Base-by-base conservation (phyloP, 2,113 vertebrate species). In the Galeopterus variegatus region DNA sequence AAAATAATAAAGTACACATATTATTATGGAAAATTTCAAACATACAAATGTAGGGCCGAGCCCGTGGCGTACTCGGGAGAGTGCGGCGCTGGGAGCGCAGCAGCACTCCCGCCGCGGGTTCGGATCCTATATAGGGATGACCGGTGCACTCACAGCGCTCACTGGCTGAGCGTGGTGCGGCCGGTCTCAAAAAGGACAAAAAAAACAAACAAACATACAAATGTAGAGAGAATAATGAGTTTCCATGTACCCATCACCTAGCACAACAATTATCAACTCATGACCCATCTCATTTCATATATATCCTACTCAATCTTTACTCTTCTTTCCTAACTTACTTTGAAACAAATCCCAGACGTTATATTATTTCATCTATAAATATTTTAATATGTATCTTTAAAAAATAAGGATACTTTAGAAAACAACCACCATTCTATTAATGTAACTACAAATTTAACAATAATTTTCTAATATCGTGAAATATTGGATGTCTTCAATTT, bases 271-370 rank as follows among this genome's bases (percentile, higher is more conserved):
- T 82, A 69, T 54, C 52, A 82, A 13, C 12, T 88, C 28, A 75
- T 50, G 54, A 28, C n/a, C n/a, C 31, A 33, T 83, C 52, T 77
- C 26, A 54, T 88, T 88, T 83, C 26, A 70, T 77, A 83, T 77
- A 15, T 92, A 19, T 60, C 24, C 72, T 88, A 48, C 19, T 83
- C 19, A 88, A 6, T 33, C 9, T 60, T 93, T 13, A n/a, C 14
- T 81, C 15, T 88, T 92, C 33, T 81, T 11, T 88, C 87, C 33
- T 54, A 58, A 77, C 41, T 94, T 94, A 62, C 48, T 62, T 79
- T 95, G 8, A 79, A 45, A 52, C 24, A 86, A 95, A 72, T 1
- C 13, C 9, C 19, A 70, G 33, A 60, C 10, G 24, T 45, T 13
- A 11, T 79, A 77, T 48, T 3, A 36, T 86, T 87, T 87, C 21